Conservation (phyloP, 64 coral and sea anemone genomes). For the Anthopleura sola region DNA sequence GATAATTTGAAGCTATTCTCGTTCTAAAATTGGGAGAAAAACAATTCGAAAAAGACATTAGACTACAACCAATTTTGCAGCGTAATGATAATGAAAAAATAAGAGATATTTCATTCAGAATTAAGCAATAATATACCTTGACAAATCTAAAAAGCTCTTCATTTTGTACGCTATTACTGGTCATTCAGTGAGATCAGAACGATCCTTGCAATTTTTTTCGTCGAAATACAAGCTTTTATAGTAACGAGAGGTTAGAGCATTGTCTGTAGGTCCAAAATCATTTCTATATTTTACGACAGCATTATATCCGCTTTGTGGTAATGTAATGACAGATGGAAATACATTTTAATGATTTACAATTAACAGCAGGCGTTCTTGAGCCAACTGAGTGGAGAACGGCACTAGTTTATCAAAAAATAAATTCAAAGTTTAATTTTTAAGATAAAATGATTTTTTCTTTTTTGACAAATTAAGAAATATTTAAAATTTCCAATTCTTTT, state of each 20-base stretch:
- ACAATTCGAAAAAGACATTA: no score
- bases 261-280: not conserved
- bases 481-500: no score
- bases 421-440: no score
- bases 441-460: no score
- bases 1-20: no score
- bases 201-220: not conserved
- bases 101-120: not conserved
- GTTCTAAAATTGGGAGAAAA: no score
- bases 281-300: not conserved
- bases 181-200: no score
- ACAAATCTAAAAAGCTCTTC: not conserved
- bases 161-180: not conserved
- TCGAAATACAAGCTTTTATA: not conserved
- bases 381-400: not conserved
- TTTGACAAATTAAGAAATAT: no score
- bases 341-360: not conserved
- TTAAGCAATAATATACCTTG: not conserved
- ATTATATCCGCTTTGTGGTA: not conserved
- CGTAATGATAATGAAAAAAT: not conserved
- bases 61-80: no score
- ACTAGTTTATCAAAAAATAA: no score
- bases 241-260: not conserved
- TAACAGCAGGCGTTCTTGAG: not conserved
- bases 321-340: not conserved